These are phyloP conservation scores for honey bee (Apis mellifera) DNA, from an alignment of 1,140 invertebrate species.

Conservation along the genomic window DNA sequence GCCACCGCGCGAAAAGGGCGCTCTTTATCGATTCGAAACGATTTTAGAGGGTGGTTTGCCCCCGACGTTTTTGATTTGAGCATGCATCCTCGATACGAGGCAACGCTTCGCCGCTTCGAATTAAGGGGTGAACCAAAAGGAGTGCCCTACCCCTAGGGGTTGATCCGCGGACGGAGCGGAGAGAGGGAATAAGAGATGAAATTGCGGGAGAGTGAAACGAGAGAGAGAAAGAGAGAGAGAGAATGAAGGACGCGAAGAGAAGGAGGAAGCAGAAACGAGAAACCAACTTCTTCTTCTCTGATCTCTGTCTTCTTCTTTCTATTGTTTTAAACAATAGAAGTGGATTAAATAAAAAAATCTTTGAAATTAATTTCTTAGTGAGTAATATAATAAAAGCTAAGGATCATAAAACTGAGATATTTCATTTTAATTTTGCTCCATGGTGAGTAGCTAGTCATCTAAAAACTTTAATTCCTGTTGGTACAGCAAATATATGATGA, in stretches of 20 bases:
- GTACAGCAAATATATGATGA: no score
- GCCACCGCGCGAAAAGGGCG: conserved; percentile 61
- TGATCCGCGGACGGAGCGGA: conserved; percentile 46
- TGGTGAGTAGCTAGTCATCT: no score
- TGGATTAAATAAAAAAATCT: no score
- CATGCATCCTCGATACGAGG: conserved; percentile 73
- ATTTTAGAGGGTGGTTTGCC: conserved; percentile 78
- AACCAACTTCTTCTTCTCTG: no score
- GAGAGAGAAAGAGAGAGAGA: no score
- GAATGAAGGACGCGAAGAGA: conserved; percentile 11
- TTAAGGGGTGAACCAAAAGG: conserved; percentile 74
- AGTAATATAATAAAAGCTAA: no score
- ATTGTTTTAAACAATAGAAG: no score
- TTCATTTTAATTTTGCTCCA: no score
- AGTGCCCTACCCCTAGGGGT: conserved; percentile 63
- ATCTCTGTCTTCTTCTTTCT: no score
- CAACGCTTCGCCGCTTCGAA: conserved; percentile 77
- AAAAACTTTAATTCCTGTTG: no score
- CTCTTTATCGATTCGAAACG: conserved; percentile 78
- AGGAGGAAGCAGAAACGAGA: not conserved
- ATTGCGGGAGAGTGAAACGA: conserved; percentile 8
- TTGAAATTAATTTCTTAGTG: no score
- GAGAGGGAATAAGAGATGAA: conserved; percentile 30
- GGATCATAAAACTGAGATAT: no score
- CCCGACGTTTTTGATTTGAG: conserved; percentile 76